Conservation (phyloP, 2,113 vertebrate genomes). For the Oryctolagus cuniculus region DNA sequence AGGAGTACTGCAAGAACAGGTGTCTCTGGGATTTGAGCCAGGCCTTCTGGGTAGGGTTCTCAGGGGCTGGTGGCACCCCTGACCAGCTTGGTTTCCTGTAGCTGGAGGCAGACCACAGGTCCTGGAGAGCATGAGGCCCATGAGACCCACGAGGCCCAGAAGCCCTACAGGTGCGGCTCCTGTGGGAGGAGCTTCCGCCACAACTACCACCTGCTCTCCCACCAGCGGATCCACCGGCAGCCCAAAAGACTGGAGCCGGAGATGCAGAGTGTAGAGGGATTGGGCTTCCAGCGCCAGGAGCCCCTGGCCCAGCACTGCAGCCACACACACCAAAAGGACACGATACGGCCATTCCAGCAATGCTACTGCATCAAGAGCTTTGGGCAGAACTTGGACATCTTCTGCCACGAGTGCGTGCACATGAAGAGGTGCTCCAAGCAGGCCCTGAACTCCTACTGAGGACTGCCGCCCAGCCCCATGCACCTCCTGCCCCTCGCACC, state of each 20-base stretch:
- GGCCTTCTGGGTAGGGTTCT: neutral
- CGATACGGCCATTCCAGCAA: constrained; percentile 53
- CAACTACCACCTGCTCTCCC: constrained; percentile 72
- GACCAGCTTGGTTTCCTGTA: neutral
- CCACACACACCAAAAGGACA: neutral
- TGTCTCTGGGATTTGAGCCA: neutral
- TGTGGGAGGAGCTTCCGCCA: constrained; percentile 82
- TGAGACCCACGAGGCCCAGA: too few relatives aligned
- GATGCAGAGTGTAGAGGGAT: neutral
- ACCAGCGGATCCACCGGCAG: constrained; percentile 67
- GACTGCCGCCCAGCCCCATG: neutral
- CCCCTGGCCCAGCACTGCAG: constrained; percentile 62
- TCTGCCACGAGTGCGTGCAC: constrained; percentile 81
- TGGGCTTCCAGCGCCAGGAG: constrained; percentile 68
- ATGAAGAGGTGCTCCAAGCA: constrained; percentile 82
- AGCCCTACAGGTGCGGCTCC: constrained; percentile 71
- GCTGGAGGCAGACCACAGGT: neutral
- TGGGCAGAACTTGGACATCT: constrained; percentile 76
- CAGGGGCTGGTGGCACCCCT: neutral
- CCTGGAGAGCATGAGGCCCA: constrained; percentile 31
- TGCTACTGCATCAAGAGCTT: constrained; percentile 81
- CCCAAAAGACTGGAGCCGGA: fast-evolving
- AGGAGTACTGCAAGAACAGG: neutral
- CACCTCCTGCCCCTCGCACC: constrained; percentile 28
- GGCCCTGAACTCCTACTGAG: constrained; percentile 82